Percentiles rank a stretch among this genome's conserved stretches.
Conservation (phyloP, 1,140 invertebrate species). For the Drosophila guanche region DNA sequence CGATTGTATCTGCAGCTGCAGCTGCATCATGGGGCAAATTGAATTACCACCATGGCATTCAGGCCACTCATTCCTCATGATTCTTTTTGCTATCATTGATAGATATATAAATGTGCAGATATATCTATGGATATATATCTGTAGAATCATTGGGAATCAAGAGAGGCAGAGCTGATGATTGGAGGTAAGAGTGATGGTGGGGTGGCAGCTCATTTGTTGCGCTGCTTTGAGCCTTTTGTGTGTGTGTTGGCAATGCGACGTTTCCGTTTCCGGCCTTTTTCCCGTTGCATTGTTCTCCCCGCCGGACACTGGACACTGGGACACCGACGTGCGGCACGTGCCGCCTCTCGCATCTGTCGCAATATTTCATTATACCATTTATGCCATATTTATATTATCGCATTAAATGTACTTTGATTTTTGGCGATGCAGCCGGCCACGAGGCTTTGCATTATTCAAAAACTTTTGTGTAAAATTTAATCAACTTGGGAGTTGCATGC, state of each 20-base stretch:
- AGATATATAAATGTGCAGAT: conserved; percentile 21
- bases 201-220: conserved; percentile 45
- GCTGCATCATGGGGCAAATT: conserved; percentile 37
- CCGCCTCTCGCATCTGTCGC: conserved; percentile 24
- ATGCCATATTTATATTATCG: conserved; percentile 57
- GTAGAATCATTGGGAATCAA: conserved; percentile 6
- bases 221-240: conserved; percentile 43
- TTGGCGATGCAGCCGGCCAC: not conserved
- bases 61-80: too few relatives aligned
- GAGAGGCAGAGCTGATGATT: conserved; percentile 4
- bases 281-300: conserved; percentile 28
- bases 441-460: conserved; percentile 16
- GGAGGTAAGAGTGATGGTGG: too few relatives aligned
- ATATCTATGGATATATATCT: conserved; percentile 26
- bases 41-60: conserved; percentile 48
- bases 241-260: conserved; percentile 37
- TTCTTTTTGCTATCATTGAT: conserved; percentile 8
- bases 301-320: not conserved
- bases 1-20: too few relatives aligned
- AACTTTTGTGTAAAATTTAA: conserved; percentile 56
- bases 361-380: conserved; percentile 48
- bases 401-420: conserved; percentile 50
- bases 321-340: conserved; percentile 13
- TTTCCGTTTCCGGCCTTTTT: conserved; percentile 56
- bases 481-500: conserved; percentile 41